phyloP scores from a whole-genome alignment of 1,140 invertebrate genomes.

The Drosophila nigromelanica region DNA sequence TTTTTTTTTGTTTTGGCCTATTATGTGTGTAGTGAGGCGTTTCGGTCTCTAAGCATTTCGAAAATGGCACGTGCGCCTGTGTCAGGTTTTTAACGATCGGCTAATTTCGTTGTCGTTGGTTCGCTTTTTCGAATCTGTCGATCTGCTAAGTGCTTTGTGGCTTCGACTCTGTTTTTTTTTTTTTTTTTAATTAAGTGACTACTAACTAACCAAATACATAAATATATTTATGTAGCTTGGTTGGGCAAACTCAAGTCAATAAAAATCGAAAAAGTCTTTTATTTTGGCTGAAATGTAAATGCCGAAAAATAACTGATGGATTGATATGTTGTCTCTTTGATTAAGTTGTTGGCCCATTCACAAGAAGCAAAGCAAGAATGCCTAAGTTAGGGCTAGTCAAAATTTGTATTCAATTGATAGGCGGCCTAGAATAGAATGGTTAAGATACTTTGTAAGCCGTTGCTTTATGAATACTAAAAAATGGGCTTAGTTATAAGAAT shows the following conservation, averaged over 20 bases:
- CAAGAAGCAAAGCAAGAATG: conserved; percentile 27
- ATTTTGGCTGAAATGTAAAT: conserved; percentile 36
- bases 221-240: conserved; percentile 15
- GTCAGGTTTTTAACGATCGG: conserved; percentile 78
- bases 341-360: conserved; percentile 71
- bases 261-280: conserved; percentile 36
- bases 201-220: conserved; percentile 27
- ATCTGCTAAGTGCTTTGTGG: too few species aligned
- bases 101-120: conserved; percentile 62
- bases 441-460: conserved; percentile 30
- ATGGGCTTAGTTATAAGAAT: too few species aligned
- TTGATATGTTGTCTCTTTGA: conserved; percentile 63
- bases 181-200: conserved; percentile 5
- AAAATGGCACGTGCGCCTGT: conserved; percentile 82
- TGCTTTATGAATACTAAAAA: background rate
- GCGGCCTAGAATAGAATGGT: background rate
- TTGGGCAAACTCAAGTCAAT: conserved; percentile 50
- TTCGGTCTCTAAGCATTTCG: conserved; percentile 63
- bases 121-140: too few species aligned
- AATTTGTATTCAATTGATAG: conserved; percentile 27
- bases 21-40: conserved; percentile 54
- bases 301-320: conserved; percentile 65
- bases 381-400: conserved; percentile 1
- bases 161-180: conserved; percentile 7
- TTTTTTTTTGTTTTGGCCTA: conserved; percentile 35